Base-by-base conservation (phyloP, 1,140 invertebrate genomes). In the Camponotus floridanus region DNA sequence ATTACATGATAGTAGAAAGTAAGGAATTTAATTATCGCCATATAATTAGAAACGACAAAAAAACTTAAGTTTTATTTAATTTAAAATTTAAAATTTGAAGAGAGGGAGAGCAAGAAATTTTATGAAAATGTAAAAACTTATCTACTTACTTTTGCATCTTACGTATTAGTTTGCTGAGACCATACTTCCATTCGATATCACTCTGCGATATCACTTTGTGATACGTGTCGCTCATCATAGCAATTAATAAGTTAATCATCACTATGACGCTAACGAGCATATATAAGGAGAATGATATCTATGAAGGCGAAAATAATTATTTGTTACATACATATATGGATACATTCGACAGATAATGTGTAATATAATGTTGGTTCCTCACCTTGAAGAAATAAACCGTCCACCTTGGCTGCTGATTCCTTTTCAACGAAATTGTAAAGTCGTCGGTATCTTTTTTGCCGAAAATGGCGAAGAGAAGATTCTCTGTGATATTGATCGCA, bases 211-310 rank as follows among this genome's bases (percentile, higher is more conserved):
- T 97, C 94, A 99, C 99, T 88, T 98, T 96, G 94, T 99, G 99
- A 95, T 99, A 99, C 26, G 99, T 99, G 96, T 99, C 99, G 92
- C 98, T 99, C 99, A 99, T 99, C 99, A 99, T 99, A 96, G 99
- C 99, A 96, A 99, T 99, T 91, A 99, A 97, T 87, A 99, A 96
- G 96, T 99, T 99, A 95, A 99, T 99, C 81, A 99, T 96, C 67
- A 99, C 99, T 92, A 99, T 98, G 67, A 99, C 98, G 71, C 98
- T 99, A 89, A 99, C 98, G 96, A 99, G 96, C 98, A 99, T 98
- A 96, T 99, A 99, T 36, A 97, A 45, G 9, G 94, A 93, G 71
- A 95, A 95, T 42, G 94, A 93, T 21, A 95, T 85, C 94, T 95
- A 70, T 55, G 48, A 51, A 67, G 86, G 76, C 42, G 61, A 61